Evolutionary conservation across 2,113 vertebrate genomes (phyloP).

Genomic region (Bagarius yarrelli): DNA sequence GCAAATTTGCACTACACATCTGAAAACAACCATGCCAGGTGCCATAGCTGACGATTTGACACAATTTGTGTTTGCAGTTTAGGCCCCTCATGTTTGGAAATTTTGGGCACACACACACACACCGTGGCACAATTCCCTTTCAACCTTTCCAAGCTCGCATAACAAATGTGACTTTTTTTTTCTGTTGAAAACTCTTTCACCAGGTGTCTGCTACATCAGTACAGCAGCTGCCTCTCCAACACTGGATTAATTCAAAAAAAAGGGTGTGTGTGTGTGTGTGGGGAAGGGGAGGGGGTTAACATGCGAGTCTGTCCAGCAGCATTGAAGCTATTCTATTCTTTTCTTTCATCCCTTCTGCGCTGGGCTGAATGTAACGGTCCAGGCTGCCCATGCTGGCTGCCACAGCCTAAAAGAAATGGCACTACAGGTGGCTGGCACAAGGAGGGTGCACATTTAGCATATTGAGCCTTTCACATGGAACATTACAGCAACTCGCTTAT

Average conservation of each 20-base stretch:
- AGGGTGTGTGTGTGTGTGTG: not conserved
- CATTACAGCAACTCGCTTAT: constrained; percentile 36
- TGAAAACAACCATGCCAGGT: constrained; percentile 31
- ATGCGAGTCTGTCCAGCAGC: constrained; percentile 44
- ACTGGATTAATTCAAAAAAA: constrained; percentile 52
- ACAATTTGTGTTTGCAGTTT: not conserved
- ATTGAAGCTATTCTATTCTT: constrained; percentile 54
- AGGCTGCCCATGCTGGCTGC: constrained; percentile 47
- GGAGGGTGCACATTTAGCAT: constrained; percentile 51
- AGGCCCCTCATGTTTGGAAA: not conserved
- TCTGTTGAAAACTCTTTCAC: constrained; percentile 31
- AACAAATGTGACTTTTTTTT: constrained; percentile 9
- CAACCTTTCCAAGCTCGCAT: constrained; percentile 9
- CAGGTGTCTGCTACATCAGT: constrained; percentile 52
- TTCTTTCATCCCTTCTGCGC: constrained; percentile 44
- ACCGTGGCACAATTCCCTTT: constrained; percentile 10
- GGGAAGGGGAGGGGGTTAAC: constrained; percentile 14
- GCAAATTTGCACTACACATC: constrained; percentile 42
- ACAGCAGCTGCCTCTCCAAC: constrained; percentile 56
- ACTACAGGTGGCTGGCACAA: constrained; percentile 62
- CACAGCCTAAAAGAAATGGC: constrained; percentile 50
- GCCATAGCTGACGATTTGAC: constrained; percentile 8
- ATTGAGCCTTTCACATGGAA: constrained; percentile 54
- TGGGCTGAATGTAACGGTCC: constrained; percentile 54
- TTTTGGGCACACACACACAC: not conserved